These are phyloP conservation scores for Hyalella azteca DNA, from an alignment of 2,888 invertebrate genomes.

Conservation along the genomic window DNA sequence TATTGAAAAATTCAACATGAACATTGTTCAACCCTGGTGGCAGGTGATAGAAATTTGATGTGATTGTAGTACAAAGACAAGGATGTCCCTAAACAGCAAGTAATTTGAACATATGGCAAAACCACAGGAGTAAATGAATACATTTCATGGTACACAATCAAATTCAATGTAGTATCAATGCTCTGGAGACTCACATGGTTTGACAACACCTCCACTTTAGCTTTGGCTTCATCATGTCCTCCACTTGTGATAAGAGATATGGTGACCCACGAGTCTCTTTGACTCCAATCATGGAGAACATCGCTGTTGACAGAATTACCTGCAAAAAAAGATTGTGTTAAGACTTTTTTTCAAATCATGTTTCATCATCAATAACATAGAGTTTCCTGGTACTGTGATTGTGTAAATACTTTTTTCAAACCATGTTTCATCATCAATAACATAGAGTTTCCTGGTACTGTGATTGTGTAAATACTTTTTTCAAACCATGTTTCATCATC, in stretches of 20 bases:
- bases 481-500: neutral
- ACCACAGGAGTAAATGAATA: too few species aligned
- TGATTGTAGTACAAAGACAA: neutral
- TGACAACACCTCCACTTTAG: constrained; percentile 35
- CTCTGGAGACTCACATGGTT: neutral
- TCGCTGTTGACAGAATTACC: constrained; percentile 50
- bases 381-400: neutral
- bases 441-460: neutral
- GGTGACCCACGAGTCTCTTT: constrained; percentile 45
- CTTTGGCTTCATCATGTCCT: constrained; percentile 49
- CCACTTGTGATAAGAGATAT: constrained; percentile 42
- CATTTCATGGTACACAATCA: neutral
- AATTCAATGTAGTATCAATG: neutral
- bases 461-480: neutral
- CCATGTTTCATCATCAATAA: neutral
- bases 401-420: neutral
- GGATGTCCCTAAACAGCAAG: too few species aligned
- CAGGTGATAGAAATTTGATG: neutral
- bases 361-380: neutral
- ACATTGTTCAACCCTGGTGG: too few species aligned
- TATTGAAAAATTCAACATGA: too few species aligned
- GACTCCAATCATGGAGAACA: constrained; percentile 48
- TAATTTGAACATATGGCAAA: neutral
- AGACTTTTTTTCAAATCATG: neutral
- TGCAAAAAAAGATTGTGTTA: constrained; percentile 45